phyloP scores from a whole-genome alignment of 2,113 vertebrate genomes.

The Hassar affinis region DNA sequence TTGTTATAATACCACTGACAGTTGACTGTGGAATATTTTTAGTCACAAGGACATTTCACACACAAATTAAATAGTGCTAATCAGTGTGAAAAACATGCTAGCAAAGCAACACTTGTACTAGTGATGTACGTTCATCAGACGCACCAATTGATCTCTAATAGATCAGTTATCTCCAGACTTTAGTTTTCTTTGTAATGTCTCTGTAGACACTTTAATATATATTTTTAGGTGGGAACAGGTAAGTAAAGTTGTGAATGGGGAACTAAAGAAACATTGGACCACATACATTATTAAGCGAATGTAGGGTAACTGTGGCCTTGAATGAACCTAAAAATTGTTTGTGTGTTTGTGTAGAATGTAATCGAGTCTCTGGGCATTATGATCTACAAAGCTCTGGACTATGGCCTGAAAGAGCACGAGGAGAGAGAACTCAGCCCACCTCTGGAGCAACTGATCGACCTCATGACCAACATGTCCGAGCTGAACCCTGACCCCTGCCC shows the following conservation, averaged over 20 bases:
- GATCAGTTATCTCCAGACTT: background rate
- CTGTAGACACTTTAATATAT: background rate
- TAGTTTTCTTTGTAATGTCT: background rate
- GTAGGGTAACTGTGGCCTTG: background rate
- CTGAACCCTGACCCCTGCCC: constrained; percentile 75
- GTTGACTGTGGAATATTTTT: too few species aligned
- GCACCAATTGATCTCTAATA: background rate
- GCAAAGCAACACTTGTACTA: background rate
- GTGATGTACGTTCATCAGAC: background rate
- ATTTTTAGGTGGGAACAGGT: too few species aligned
- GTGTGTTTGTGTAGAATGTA: constrained; percentile 68
- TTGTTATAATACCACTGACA: too few species aligned
- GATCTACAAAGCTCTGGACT: constrained; percentile 98
- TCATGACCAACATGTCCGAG: constrained; percentile 88
- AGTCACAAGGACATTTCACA: too few species aligned
- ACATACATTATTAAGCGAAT: background rate
- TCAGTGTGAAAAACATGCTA: background rate
- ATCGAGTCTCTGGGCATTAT: constrained; percentile 95
- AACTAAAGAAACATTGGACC: background rate
- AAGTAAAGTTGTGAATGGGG: too few species aligned
- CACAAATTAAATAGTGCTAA: background rate
- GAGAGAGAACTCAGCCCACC: constrained; percentile 94
- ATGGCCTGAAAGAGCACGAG: constrained; percentile 93
- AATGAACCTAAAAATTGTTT: background rate
- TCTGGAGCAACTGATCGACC: constrained; percentile 91